Evolutionary conservation across 2,888 invertebrate species (phyloP).

Genomic region (Eupithecia centaureata): DNA sequence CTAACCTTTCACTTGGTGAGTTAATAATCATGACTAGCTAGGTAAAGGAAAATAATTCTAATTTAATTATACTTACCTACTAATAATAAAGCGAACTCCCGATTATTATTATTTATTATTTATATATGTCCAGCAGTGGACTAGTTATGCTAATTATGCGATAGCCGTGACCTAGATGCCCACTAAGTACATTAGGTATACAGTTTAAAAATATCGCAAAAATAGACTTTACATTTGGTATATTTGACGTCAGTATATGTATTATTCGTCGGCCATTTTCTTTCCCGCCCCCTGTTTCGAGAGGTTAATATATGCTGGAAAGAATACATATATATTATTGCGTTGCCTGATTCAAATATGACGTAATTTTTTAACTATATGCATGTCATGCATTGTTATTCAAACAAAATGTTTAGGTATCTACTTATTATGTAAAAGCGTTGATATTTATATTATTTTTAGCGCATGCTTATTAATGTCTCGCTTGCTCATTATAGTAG

Average conservation of each 20-base stretch:
- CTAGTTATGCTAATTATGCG: neutral
- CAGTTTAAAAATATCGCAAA: neutral
- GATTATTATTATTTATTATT: no score
- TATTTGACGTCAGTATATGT: neutral
- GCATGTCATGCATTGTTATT: slow-evolving; percentile 3
- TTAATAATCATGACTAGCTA: neutral
- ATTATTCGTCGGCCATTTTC: neutral
- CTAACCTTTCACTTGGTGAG: slow-evolving; percentile 11
- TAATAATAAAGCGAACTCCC: no score
- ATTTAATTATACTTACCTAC: no score
- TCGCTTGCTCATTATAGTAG: neutral
- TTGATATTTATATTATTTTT: neutral
- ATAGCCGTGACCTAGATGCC: neutral
- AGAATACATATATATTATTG: neutral
- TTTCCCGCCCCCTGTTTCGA: neutral
- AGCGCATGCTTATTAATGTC: neutral
- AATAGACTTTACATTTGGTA: neutral
- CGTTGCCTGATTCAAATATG: neutral
- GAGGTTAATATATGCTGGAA: slow-evolving; percentile 5
- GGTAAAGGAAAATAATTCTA: neutral
- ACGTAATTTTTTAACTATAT: slow-evolving; percentile 6
- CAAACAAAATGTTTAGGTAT: neutral
- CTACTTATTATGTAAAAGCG: neutral
- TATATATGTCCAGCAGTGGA: neutral
- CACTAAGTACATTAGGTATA: neutral